Evolutionary conservation across 1,140 invertebrate species (phyloP).

Genomic region (Drosophila nigrodunni): DNA sequence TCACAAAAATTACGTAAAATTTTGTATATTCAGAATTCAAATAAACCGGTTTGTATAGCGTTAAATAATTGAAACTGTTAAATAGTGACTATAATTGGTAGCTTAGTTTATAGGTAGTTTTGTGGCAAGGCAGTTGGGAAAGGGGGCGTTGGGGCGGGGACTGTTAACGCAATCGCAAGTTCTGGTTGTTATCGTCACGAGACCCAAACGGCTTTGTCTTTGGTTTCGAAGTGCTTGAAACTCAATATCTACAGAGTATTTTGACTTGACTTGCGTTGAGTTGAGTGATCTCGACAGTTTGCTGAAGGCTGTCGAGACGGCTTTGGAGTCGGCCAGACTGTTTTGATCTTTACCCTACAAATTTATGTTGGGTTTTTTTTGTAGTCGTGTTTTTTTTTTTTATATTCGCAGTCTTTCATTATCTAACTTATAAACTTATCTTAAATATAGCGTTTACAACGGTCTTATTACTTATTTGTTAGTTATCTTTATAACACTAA

Average conservation of each 20-base stretch:
- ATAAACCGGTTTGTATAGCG: no score
- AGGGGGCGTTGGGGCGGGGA: no score
- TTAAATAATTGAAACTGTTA: no score
- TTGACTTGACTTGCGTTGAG: background rate
- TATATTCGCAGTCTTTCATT: constrained; percentile 38
- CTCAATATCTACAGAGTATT: constrained; percentile 34
- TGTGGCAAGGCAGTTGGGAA: no score
- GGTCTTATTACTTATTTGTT: no score
- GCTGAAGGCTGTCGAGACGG: constrained; percentile 39
- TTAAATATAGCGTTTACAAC: constrained; percentile 52
- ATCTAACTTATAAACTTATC: constrained; percentile 65
- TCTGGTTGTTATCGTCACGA: constrained; percentile 28
- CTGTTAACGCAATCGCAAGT: no score
- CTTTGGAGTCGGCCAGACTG: constrained; percentile 32
- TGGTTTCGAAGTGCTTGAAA: constrained; percentile 10
- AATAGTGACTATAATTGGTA: no score
- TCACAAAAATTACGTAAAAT: no score
- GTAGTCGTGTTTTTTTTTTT: background rate
- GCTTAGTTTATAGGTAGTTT: no score
- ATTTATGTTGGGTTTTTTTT: constrained; percentile 36
- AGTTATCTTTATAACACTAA: constrained; percentile 46
- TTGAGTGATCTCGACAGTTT: constrained; percentile 41
- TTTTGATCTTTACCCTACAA: constrained; percentile 50
- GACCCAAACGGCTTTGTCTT: constrained; percentile 35
- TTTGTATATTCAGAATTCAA: no score